phyloP scores from a whole-genome alignment of 2,113 vertebrate genomes.

The Pithys albifrons region DNA sequence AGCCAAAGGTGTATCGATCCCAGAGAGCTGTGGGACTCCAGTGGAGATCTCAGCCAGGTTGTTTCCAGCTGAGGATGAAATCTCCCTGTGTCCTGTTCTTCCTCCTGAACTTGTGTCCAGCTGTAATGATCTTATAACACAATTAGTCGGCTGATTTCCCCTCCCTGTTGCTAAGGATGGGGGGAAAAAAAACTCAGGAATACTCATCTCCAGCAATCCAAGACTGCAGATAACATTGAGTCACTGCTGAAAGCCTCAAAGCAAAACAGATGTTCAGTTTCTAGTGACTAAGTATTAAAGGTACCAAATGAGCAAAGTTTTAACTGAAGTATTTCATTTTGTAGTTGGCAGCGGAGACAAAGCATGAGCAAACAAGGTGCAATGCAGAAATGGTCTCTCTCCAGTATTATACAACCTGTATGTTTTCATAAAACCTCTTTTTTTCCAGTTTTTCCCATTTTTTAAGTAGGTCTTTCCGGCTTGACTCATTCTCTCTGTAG shows the following conservation, averaged over 20 bases:
- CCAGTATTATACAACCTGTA: neutral
- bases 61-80: neutral
- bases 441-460: neutral
- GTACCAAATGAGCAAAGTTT: conserved; percentile 26
- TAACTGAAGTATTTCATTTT: neutral
- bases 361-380: neutral
- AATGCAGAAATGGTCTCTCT: neutral
- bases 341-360: neutral
- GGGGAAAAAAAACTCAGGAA: neutral
- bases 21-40: neutral
- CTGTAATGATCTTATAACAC: neutral
- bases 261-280: conserved; percentile 35
- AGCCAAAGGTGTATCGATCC: neutral
- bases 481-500: conserved; percentile 35
- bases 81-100: neutral
- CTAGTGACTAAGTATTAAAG: conserved; percentile 26
- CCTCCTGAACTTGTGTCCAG: neutral
- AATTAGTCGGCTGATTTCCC: neutral
- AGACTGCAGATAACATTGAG: conserved; percentile 15
- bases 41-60: neutral
- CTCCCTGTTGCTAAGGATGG: neutral
- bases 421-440: conserved; percentile 8
- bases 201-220: neutral
- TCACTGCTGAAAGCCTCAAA: conserved; percentile 47
- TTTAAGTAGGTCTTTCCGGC: neutral